These are phyloP conservation scores for Lathamus discolor DNA, from an alignment of 2,113 vertebrate species.

Conservation along the genomic window DNA sequence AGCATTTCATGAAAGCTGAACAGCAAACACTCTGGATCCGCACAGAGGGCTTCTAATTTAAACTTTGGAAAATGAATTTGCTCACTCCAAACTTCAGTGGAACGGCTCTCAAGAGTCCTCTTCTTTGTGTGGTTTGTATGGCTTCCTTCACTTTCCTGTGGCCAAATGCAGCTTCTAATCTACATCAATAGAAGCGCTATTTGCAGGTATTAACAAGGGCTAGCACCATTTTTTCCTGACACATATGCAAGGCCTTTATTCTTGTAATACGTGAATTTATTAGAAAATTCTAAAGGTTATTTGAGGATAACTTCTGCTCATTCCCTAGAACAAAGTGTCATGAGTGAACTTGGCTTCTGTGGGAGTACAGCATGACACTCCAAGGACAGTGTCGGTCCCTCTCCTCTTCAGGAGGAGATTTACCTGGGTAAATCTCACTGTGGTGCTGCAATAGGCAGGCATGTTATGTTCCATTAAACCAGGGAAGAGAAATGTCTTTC, in stretches of 20 bases:
- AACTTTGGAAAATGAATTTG: background rate
- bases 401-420: background rate
- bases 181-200: background rate
- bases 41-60: background rate
- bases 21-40: background rate
- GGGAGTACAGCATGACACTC: background rate
- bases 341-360: background rate
- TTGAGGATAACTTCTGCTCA: background rate
- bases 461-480: background rate
- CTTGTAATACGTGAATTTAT: background rate
- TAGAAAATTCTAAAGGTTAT: background rate
- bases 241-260: background rate
- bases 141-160: background rate
- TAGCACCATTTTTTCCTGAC: background rate
- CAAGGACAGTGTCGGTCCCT: background rate
- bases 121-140: background rate
- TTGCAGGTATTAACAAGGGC: background rate
- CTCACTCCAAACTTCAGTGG: background rate
- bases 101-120: background rate
- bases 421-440: background rate
- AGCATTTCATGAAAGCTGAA: slow-evolving; percentile 3
- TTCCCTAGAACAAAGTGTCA: background rate
- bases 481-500: background rate
- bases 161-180: background rate
- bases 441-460: background rate